Base-by-base conservation (phyloP, 2,797 vertebrate species). In the Mustela erminea region DNA sequence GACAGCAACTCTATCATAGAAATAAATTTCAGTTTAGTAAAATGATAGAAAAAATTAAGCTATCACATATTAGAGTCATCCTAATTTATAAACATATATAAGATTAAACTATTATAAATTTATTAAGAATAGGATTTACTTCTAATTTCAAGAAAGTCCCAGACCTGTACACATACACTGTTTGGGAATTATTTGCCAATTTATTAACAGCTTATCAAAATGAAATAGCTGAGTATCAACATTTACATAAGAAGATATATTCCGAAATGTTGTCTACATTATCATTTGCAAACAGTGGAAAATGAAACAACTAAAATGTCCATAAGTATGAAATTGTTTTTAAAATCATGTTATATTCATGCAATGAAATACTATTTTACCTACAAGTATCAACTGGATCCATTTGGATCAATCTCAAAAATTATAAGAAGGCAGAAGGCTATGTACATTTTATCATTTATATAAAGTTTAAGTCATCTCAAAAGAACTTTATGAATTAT, bases 261-360 rank as follows among this genome's bases (percentile, higher is more conserved):
- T 32, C 64, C 77, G 23, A 25, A 93, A 90, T 35, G 29, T 75
- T 93, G 18, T 88, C 15, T 68, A 41, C 5, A 20, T 46, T 32
- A 87, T 88, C 6, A 91, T 68, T 93, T 94, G 17, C 29, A 96
- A 95, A 95, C 41, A 89, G 12, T 90, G 25, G 93, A 89, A 96
- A 91, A 4, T 29, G 20, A 96, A 94, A 90, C 35, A 95, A 91
- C 54, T 75, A 92, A 60, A 87, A 95, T 85, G 9, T 41, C 11
- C 17, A 75, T 64, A 2, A 52, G 62, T 43, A 84, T 27, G 15
- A 93, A 83, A 78, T 82, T 88, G 7, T 41, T 81, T 15, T 15
- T 80, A 90, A 96, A 83, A 41, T 94, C 29, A 74, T 74, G 17
- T 74, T 56, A 52, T 62, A 60, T 6, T 49, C 38, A 94, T 1